Evolutionary conservation across 2,888 invertebrate species (phyloP), one percentile per base, ranked within the genome.

Genomic region (Apoderus coryli): DNA sequence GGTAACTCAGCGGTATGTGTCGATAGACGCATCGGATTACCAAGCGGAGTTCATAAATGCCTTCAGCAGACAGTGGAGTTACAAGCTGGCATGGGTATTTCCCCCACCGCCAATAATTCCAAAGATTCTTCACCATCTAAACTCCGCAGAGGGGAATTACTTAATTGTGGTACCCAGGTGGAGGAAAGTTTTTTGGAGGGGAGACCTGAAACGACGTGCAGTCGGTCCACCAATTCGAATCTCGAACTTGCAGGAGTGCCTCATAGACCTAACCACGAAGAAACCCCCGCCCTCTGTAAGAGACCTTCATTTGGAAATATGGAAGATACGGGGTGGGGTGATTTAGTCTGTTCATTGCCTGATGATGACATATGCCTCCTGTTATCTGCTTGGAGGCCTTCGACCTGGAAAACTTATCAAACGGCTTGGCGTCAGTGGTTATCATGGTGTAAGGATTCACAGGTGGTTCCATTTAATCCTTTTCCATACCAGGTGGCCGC

Each of bases 51-150:
- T 39, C 31, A 34, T 27, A 15, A 28, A 42, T 25, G 39, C 39
- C 4, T 42, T 42, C 37, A 42, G 41, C 38, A 33, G 32, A 22
- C 24, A 10, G 9, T 43, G 43, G 40, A 25, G 31, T 11, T 42
- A 27, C 30, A 4, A 9, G 10, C 29, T 42, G n/a, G 33, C 31
- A 0, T 49, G 47, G 40, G 30, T 46, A 3, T 49, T 48, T 19
- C 49, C 49, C 1, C 49, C 47, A 6, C 48, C 47, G 6, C 22
- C 34, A 10, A 34, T 46, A n/a, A 42, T 46, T 4, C 45, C 47
- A 2, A 25, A 32, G 19, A 40, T 48, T 1, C 35, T 44, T 7
- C 14, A 31, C 2, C 43, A 47, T 15, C 34, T 45, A 5, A 41
- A 43, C 29, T 16, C 11, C n/a, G 36, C 41, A 11, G 15, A 14